These are phyloP conservation scores for Siniperca obscura DNA, from an alignment of 2,797 vertebrate species.

Conservation along the genomic window DNA sequence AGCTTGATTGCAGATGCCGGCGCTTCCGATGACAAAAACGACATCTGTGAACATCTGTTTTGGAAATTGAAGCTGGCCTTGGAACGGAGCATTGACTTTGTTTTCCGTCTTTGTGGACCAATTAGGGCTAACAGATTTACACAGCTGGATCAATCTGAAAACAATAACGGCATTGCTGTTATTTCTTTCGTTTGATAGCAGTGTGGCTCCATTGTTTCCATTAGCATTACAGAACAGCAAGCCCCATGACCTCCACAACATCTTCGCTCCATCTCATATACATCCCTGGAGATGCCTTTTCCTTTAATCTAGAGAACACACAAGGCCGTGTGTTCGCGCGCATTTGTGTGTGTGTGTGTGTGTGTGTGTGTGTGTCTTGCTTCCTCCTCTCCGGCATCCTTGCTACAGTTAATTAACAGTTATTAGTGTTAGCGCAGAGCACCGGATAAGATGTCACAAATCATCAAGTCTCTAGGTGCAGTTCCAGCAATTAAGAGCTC, in stretches of 20 bases:
- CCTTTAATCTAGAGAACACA: slow-evolving; percentile 93
- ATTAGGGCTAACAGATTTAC: slow-evolving; percentile 82
- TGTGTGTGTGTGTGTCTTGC: slow-evolving; percentile 51
- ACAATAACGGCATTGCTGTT: slow-evolving; percentile 75
- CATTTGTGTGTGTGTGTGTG: slow-evolving; percentile 36
- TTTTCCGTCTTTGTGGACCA: slow-evolving; percentile 82
- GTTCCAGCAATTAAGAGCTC: slow-evolving; percentile 98
- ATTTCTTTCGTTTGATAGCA: slow-evolving; percentile 72
- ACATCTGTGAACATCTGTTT: slow-evolving; percentile 84
- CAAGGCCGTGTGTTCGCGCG: slow-evolving; percentile 71
- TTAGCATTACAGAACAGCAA: slow-evolving; percentile 74
- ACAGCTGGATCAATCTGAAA: slow-evolving; percentile 81
- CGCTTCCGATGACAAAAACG: slow-evolving; percentile 70
- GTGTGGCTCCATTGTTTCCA: slow-evolving; percentile 61
- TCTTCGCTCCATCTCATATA: slow-evolving; percentile 68
- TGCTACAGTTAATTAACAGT: slow-evolving; percentile 99
- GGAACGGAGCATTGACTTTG: slow-evolving; percentile 82
- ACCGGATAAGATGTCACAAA: slow-evolving; percentile 98
- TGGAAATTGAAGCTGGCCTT: slow-evolving; percentile 78
- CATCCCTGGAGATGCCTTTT: slow-evolving; percentile 77
- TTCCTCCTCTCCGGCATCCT: slow-evolving; percentile 86
- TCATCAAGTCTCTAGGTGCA: slow-evolving; percentile 97
- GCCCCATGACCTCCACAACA: slow-evolving; percentile 73
- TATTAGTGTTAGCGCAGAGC: slow-evolving; percentile 95
- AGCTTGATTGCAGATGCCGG: slow-evolving; percentile 76